Percentiles rank a stretch among this genome's conserved stretches.
phyloP scores from a whole-genome alignment of 2,113 vertebrate species.

The Lonchura striata region DNA sequence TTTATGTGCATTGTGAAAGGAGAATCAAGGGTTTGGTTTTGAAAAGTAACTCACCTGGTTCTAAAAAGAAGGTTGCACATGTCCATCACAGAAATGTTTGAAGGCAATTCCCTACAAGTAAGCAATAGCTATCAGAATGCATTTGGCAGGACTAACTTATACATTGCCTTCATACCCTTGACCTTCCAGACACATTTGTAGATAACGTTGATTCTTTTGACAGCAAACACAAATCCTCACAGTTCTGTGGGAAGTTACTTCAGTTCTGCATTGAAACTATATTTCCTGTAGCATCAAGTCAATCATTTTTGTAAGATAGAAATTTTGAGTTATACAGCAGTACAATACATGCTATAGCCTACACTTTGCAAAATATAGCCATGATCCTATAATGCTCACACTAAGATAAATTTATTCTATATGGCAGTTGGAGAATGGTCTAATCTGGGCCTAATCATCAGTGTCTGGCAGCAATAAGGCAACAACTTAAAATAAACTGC shows the following conservation, averaged over 20 bases:
- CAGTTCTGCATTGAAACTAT: neutral
- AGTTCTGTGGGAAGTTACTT: neutral
- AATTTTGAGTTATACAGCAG: neutral
- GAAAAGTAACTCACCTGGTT: neutral
- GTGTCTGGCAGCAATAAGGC: neutral
- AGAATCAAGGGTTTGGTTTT: neutral
- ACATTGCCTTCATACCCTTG: neutral
- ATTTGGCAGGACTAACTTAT: neutral
- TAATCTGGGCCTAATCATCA: neutral
- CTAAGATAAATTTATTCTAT: neutral
- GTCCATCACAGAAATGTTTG: neutral
- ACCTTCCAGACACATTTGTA: constrained; percentile 23
- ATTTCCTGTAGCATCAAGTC: neutral
- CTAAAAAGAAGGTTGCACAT: neutral
- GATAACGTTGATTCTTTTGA: neutral
- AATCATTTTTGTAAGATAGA: neutral
- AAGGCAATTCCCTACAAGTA: neutral
- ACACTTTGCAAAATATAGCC: neutral
- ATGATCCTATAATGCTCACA: neutral
- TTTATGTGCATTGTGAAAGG: neutral
- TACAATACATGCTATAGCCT: neutral
- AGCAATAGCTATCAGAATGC: neutral
- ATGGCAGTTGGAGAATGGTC: neutral
- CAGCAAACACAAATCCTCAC: constrained; percentile 14
- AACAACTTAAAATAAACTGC: neutral